Evolutionary conservation across 2,888 invertebrate genomes (phyloP).

Genomic region (Tenthredo livida): DNA sequence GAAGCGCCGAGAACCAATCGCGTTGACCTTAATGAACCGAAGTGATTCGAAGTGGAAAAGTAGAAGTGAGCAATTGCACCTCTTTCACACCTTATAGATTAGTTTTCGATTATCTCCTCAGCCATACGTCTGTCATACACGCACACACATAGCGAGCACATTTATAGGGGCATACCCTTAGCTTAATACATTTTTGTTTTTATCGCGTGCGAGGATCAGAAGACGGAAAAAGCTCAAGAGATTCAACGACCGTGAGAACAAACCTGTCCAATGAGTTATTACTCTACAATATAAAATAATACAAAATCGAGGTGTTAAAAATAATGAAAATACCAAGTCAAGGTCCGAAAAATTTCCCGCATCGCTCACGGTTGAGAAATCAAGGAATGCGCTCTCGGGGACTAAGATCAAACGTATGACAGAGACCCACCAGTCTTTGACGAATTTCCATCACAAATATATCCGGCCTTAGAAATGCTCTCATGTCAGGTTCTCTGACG

Average conservation of each 20-base stretch:
- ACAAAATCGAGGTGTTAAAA: not conserved
- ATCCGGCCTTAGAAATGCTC: not conserved
- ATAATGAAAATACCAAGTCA: not conserved
- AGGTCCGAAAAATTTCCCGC: not conserved
- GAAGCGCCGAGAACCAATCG: not conserved
- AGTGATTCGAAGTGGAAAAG: conserved; percentile 7
- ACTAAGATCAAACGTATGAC: not conserved
- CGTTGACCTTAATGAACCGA: conserved; percentile 25
- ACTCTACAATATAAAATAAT: not conserved
- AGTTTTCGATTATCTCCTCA: conserved; percentile 35
- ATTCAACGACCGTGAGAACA: conserved; percentile 13
- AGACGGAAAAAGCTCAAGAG: not conserved
- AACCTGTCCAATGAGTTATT: not conserved
- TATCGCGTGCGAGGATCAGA: not conserved
- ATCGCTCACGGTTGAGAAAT: not conserved
- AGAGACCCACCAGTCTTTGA: not conserved
- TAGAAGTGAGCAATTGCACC: conserved; percentile 29
- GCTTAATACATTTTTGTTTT: not conserved
- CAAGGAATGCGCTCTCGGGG: not conserved
- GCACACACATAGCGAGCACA: not conserved
- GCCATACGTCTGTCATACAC: not conserved
- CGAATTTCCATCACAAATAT: not conserved
- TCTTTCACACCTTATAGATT: conserved; percentile 9
- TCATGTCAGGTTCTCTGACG: not conserved
- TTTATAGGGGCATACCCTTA: not conserved